Conservation (phyloP, 35 echinoderm and acorn worm genomes). For the Holothuria glaberrima region DNA sequence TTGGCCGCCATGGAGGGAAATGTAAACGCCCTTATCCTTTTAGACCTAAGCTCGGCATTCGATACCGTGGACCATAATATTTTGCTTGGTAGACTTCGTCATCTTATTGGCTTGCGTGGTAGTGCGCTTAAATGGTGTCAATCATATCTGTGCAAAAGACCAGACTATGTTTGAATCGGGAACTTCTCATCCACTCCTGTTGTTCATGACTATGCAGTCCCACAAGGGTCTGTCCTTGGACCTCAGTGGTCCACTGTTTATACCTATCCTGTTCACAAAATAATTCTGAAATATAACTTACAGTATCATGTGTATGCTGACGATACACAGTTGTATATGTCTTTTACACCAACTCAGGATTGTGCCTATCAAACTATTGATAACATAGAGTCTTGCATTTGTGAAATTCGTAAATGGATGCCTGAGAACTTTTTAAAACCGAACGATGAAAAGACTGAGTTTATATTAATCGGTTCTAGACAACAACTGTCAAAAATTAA, state of each 20-base stretch:
- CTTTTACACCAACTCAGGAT: background rate
- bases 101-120: constrained; percentile 44
- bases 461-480: background rate
- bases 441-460: constrained; percentile 7
- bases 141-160: constrained; percentile 53
- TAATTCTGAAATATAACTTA: constrained; percentile 5
- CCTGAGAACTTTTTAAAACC: background rate
- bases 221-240: constrained; percentile 15
- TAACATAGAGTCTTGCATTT: background rate
- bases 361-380: background rate
- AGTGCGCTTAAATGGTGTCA: constrained; percentile 37
- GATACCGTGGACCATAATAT: constrained; percentile 67
- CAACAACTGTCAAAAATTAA: background rate
- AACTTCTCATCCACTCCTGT: constrained; percentile 11
- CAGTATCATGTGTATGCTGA: constrained; percentile 25
- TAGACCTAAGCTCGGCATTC: constrained; percentile 67
- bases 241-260: constrained; percentile 1
- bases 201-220: constrained; percentile 12
- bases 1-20: constrained; percentile 36
- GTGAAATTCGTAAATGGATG: constrained; percentile 29
- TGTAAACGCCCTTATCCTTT: constrained; percentile 47
- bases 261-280: constrained; percentile 19
- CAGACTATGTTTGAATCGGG: constrained; percentile 11
- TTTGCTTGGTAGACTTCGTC: constrained; percentile 45
- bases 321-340: constrained; percentile 26